Evolutionary conservation across 2,797 vertebrate species (phyloP).

Genomic region (Paratrypauchen microcephalus): DNA sequence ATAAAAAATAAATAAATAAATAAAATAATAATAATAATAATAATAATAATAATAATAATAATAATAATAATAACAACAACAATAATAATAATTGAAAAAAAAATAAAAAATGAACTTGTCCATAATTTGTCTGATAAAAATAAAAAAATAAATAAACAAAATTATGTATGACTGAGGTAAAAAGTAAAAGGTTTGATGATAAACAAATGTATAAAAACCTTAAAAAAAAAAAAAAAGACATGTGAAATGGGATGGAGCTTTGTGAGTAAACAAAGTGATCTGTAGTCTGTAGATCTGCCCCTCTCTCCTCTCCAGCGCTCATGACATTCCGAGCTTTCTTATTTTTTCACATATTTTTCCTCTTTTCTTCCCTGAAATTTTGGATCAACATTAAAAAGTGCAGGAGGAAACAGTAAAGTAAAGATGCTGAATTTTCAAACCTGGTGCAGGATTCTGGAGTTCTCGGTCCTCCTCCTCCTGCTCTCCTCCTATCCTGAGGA

Average conservation of each 20-base stretch:
- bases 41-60: no score
- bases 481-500: slow-evolving; percentile 3
- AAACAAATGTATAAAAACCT: neutral
- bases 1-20: slow-evolving; percentile 14
- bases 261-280: slow-evolving; percentile 78
- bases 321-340: slow-evolving; percentile 34
- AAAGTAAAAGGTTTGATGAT: neutral
- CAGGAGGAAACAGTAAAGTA: slow-evolving; percentile 65
- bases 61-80: no score
- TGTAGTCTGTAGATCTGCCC: slow-evolving; percentile 45
- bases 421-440: slow-evolving; percentile 73
- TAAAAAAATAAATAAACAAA: no score
- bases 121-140: no score
- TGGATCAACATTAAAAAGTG: slow-evolving; percentile 66
- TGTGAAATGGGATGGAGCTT: slow-evolving; percentile 63
- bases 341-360: neutral
- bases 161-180: neutral
- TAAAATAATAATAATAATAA: no score
- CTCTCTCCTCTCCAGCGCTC: slow-evolving; percentile 46
- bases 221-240: neutral
- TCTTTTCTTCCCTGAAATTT: slow-evolving; percentile 66
- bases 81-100: neutral
- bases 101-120: slow-evolving; percentile 13
- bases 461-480: neutral
- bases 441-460: slow-evolving; percentile 34